Conservation (phyloP, 1,140 invertebrate species). For the Drosophila melanogaster region Release_6_plus_ISO1_MT NT_033779.5:13830501-13831000, state of each 20-base stretch:
- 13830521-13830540: conserved; percentile 91
- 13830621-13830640: conserved; percentile 62
- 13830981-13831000: conserved; percentile 91
- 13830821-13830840: conserved; percentile 86
- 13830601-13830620: conserved; percentile 88
- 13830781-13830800: conserved; percentile 90
- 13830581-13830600: conserved; percentile 92
- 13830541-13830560: conserved; percentile 90
- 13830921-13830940: conserved; percentile 28
- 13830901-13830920: conserved; percentile 91
- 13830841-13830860: conserved; percentile 88
- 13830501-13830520: conserved; percentile 91
- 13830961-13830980: conserved; percentile 72
- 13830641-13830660: conserved; percentile 24
- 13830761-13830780: conserved; percentile 92
- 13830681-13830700: conserved; percentile 54
- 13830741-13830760: conserved; percentile 92
- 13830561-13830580: conserved; percentile 91
- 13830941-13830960: conserved; percentile 17
- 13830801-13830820: conserved; percentile 90
- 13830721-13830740: conserved; percentile 92
- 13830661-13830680: conserved; percentile 17
- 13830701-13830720: conserved; percentile 89
- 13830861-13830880: conserved; percentile 91
- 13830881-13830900: conserved; percentile 90